These are phyloP conservation scores for Chionomys nivalis DNA, from an alignment of 2,113 vertebrate genomes.

Conservation along the genomic window DNA sequence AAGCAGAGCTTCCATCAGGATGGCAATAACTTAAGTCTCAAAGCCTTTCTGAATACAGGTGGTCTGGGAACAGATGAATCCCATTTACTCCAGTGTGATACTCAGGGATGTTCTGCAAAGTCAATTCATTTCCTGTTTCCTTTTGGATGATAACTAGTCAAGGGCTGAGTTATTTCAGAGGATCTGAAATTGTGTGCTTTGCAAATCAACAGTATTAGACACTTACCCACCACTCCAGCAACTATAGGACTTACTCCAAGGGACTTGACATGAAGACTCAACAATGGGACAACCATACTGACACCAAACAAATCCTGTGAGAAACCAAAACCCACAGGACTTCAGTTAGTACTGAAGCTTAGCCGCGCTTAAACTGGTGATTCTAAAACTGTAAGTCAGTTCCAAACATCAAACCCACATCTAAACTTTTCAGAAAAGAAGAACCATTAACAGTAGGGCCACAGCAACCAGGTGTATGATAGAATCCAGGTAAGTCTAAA, in stretches of 20 bases:
- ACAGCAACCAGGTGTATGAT: background rate
- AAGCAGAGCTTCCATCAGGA: background rate
- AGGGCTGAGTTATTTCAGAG: background rate
- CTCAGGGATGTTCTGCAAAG: background rate
- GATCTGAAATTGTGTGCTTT: background rate
- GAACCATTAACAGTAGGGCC: background rate
- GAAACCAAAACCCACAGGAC: conserved; percentile 45
- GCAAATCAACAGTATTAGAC: background rate
- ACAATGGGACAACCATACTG: conserved; percentile 96
- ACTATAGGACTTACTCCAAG: conserved; percentile 95
- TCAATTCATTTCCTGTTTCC: background rate
- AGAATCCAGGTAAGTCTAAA: background rate
- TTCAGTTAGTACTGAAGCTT: background rate
- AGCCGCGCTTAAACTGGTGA: background rate
- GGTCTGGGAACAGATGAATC: background rate
- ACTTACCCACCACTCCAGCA: conserved; percentile 94
- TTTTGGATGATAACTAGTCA: background rate
- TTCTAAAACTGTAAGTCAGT: background rate
- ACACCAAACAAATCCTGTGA: conserved; percentile 97
- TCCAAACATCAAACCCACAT: background rate
- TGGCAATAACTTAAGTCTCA: background rate
- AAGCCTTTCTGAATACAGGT: background rate
- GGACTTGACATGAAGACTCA: conserved; percentile 94
- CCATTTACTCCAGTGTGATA: background rate
- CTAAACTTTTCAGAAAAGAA: background rate